These are phyloP conservation scores for Meloe dianella DNA, from an alignment of 2,888 invertebrate genomes.

Conservation along the genomic window DNA sequence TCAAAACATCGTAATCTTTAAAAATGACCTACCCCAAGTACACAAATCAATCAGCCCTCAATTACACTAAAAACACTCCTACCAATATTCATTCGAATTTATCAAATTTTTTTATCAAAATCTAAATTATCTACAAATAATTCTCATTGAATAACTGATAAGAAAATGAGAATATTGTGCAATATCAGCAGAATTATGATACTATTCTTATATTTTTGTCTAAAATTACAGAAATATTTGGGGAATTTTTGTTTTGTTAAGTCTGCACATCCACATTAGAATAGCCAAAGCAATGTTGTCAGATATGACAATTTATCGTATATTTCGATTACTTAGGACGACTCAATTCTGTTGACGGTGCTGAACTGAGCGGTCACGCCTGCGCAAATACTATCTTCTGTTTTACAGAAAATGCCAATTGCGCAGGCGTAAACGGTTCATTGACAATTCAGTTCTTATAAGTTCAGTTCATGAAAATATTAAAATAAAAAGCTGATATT, in stretches of 20 bases:
- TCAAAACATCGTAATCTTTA: not conserved
- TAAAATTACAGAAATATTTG: not conserved
- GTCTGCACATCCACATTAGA: not conserved
- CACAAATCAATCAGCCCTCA: not conserved
- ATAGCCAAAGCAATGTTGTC: too few species aligned
- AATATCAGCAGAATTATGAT: not conserved
- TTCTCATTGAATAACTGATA: not conserved
- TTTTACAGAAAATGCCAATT: too few species aligned
- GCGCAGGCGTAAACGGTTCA: too few species aligned
- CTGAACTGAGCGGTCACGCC: too few species aligned
- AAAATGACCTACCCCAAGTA: not conserved
- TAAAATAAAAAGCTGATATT: too few species aligned
- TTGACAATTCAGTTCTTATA: too few species aligned
- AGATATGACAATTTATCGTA: too few species aligned
- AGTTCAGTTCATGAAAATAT: too few species aligned
- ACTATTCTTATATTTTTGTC: not conserved
- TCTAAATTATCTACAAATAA: too few species aligned
- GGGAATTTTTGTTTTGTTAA: not conserved
- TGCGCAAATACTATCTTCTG: too few species aligned
- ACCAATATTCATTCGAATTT: not conserved
- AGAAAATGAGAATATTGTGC: not conserved
- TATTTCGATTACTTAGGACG: too few species aligned
- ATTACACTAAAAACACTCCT: not conserved
- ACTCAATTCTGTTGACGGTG: too few species aligned
- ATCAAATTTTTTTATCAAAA: not conserved